Evolutionary conservation across 2,888 invertebrate species (phyloP).

Genomic region (Trissoscelio sp.): DNA sequence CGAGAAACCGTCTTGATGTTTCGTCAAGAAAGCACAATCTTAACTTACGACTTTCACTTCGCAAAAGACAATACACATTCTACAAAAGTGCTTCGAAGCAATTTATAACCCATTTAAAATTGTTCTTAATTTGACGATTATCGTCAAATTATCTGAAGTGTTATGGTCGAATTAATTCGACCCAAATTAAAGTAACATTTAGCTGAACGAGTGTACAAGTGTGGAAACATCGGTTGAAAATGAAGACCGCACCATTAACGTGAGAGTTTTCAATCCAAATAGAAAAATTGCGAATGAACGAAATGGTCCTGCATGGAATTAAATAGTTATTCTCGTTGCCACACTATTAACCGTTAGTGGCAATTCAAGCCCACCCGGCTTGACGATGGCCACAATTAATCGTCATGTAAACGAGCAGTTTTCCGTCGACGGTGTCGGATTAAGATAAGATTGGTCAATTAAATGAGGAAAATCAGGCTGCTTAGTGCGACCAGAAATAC

Average conservation of each 20-base stretch:
- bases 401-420: slow-evolving; percentile 52
- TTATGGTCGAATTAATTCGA: not conserved
- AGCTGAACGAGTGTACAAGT: not conserved
- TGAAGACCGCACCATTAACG: slow-evolving; percentile 24
- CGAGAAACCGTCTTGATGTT: slow-evolving; percentile 22
- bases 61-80: slow-evolving; percentile 1
- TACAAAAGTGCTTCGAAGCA: no score
- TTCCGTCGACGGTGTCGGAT: slow-evolving; percentile 41
- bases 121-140: no score
- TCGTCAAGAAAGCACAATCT: slow-evolving; percentile 23
- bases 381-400: slow-evolving; percentile 21
- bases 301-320: slow-evolving; percentile 4
- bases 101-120: no score
- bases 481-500: slow-evolving; percentile 65
- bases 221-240: slow-evolving; percentile 11
- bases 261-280: slow-evolving; percentile 4
- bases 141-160: not conserved
- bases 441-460: slow-evolving; percentile 65
- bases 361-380: not conserved
- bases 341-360: slow-evolving; percentile 24
- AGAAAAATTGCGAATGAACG: slow-evolving; percentile 5
- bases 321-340: slow-evolving; percentile 21
- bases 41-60: slow-evolving; percentile 28
- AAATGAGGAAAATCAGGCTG: slow-evolving; percentile 41
- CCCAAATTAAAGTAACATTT: slow-evolving; percentile 6